Evolutionary conservation across 2,113 vertebrate genomes (phyloP), one percentile per base, ranked within the genome.

Genomic region (Notiomystis cincta): DNA sequence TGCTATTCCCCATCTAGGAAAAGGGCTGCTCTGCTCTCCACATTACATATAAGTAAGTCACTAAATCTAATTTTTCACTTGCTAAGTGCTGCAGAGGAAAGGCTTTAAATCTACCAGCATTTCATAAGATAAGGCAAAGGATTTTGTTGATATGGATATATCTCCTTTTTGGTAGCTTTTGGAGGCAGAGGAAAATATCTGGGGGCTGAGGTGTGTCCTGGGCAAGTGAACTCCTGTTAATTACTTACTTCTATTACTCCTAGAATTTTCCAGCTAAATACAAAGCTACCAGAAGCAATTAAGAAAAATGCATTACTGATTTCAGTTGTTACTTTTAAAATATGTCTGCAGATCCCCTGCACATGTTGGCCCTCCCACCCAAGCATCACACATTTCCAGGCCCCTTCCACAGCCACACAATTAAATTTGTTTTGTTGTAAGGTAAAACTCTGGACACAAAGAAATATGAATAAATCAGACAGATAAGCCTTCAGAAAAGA

Each of bases 1-100:
- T 5, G 8, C 0, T 6, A 14, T 31, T 56, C 11, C 25, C 25
- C 13, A 15, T 0, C 6, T 0, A 50, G n/a, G 40, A 56, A 50
- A 84, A 87, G 15, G 11, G 15, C 42, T 77, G 23, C 20, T 73
- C 7, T 37, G 22, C 28, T 72, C 31, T 22, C 11, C 27, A 12
- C 3, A 2, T 11, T 42, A 7, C 13, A 8, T 6, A 6, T 5
- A 18, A 4, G 18, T 15, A n/a, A n/a, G n/a, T n/a, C n/a, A n/a
- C n/a, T n/a, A n/a, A n/a, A n/a, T n/a, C n/a, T n/a, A n/a, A n/a
- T n/a, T n/a, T n/a, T 7, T 94, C 42, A 33, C 70, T 82, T 60
- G 6, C 8, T 10, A 28, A 65, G 3, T 25, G 22, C 18, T 64
- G 12, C 28, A 80, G 24, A 82, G 25, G 19, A 80, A 80, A 77